Evolutionary conservation across 2,888 invertebrate genomes (phyloP).

Genomic region (Antitype chi): DNA sequence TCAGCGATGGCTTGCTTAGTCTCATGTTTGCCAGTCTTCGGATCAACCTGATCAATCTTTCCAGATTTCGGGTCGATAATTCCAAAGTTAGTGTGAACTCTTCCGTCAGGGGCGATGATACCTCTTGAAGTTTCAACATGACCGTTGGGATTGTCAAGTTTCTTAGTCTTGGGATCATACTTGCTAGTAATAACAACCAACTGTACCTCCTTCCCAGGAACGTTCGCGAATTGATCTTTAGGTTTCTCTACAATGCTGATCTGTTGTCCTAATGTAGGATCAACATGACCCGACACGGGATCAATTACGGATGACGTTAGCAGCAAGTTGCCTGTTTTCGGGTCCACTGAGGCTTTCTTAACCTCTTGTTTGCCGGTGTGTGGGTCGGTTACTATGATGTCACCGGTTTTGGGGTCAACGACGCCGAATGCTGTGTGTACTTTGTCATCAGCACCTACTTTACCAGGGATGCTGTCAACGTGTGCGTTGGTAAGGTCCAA

Average conservation of each 20-base stretch:
- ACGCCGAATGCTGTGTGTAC: conserved; percentile 90
- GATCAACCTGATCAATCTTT: conserved; percentile 87
- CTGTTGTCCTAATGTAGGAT: conserved; percentile 88
- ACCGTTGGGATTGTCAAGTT: conserved; percentile 89
- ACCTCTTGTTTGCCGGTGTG: conserved; percentile 91
- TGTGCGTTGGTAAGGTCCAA: conserved; percentile 85
- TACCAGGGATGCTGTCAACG: conserved; percentile 79
- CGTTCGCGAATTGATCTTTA: conserved; percentile 75
- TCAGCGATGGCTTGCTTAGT: conserved; percentile 89
- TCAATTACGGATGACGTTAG: conserved; percentile 88
- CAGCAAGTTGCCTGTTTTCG: conserved; percentile 90
- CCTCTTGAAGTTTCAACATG: conserved; percentile 87
- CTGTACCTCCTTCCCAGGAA: conserved; percentile 85
- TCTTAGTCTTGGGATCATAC: conserved; percentile 89
- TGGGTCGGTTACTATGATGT: conserved; percentile 89
- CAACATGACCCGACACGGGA: conserved; percentile 88
- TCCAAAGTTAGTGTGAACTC: conserved; percentile 88
- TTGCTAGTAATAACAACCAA: conserved; percentile 88
- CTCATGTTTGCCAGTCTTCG: conserved; percentile 89
- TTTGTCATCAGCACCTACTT: conserved; percentile 83
- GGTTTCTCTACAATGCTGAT: conserved; percentile 79
- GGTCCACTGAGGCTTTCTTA: conserved; percentile 91
- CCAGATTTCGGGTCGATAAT: conserved; percentile 90
- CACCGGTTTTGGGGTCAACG: conserved; percentile 90
- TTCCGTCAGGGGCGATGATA: conserved; percentile 80